These are phyloP conservation scores for Mustela lutreola DNA, from an alignment of 2,113 vertebrate species.

Conservation along the genomic window DNA sequence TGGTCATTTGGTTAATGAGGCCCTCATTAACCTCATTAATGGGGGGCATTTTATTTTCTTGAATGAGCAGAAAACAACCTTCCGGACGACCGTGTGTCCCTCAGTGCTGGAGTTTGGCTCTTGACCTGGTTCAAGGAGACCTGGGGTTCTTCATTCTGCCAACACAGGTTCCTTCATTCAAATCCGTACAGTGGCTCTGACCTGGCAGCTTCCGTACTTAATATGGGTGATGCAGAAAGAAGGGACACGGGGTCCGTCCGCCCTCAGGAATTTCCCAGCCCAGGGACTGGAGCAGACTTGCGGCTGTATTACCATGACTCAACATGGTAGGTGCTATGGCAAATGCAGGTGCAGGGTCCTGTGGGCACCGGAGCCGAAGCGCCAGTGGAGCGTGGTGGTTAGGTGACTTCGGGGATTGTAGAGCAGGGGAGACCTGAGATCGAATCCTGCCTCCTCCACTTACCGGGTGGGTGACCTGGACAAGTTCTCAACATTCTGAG, in stretches of 20 bases:
- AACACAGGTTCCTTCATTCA: not conserved
- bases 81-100: not conserved
- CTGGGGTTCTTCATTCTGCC: not conserved
- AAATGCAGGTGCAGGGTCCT: rapidly evolving
- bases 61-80: not conserved
- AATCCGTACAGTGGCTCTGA: not conserved
- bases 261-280: not conserved
- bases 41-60: not conserved
- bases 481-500: not conserved
- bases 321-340: rapidly evolving
- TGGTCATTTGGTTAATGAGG: constrained; percentile 35
- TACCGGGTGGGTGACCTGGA: not conserved
- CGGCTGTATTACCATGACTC: not conserved
- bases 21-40: not conserved
- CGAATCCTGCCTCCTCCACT: not conserved
- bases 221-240: not conserved
- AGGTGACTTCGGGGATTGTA: not conserved
- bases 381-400: rapidly evolving
- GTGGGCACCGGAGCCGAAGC: not conserved
- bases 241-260: not conserved
- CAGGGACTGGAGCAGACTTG: not conserved
- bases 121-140: not conserved
- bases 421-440: not conserved
- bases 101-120: not conserved
- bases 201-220: not conserved